These are phyloP conservation scores for Anthopleura sola DNA, from an alignment of 64 coral and sea anemone genomes.

Conservation along the genomic window DNA sequence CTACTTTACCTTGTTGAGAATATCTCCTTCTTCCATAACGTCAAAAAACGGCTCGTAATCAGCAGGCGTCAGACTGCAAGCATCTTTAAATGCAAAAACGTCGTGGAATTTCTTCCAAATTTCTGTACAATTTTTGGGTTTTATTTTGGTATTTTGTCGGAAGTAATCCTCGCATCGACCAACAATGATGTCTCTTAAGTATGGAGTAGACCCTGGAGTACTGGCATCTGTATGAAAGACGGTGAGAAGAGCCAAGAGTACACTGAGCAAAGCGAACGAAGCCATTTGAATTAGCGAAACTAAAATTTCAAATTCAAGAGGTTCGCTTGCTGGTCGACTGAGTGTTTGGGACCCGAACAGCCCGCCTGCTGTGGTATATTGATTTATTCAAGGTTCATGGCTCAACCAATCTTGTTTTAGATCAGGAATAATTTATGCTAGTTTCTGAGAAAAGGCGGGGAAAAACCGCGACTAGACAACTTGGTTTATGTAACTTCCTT, in stretches of 20 bases:
- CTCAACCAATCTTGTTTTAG: too few species aligned
- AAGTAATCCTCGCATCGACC: neutral
- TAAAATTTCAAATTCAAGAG: neutral
- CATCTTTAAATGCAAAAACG: constrained; percentile 12
- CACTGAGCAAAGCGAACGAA: neutral
- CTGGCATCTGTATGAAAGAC: neutral
- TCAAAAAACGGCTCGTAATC: constrained; percentile 1
- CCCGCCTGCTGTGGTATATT: too few species aligned
- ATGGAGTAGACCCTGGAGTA: neutral
- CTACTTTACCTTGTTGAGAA: neutral
- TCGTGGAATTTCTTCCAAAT: constrained; percentile 1
- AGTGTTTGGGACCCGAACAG: too few species aligned
- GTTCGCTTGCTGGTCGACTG: too few species aligned
- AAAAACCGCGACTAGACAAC: too few species aligned
- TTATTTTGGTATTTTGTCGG: neutral
- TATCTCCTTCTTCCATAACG: neutral
- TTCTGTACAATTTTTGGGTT: neutral
- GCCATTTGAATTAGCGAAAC: neutral
- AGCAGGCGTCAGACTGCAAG: neutral
- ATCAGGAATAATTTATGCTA: too few species aligned
- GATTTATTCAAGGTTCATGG: too few species aligned
- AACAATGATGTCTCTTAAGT: neutral
- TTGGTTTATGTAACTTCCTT: too few species aligned
- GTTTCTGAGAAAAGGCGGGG: too few species aligned
- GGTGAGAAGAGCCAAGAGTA: neutral